A percentile compares a stretch with the other conserved stretches of the same genome.
phyloP scores from a whole-genome alignment of 2,797 vertebrate genomes.

The Holocentrus rufus region DNA sequence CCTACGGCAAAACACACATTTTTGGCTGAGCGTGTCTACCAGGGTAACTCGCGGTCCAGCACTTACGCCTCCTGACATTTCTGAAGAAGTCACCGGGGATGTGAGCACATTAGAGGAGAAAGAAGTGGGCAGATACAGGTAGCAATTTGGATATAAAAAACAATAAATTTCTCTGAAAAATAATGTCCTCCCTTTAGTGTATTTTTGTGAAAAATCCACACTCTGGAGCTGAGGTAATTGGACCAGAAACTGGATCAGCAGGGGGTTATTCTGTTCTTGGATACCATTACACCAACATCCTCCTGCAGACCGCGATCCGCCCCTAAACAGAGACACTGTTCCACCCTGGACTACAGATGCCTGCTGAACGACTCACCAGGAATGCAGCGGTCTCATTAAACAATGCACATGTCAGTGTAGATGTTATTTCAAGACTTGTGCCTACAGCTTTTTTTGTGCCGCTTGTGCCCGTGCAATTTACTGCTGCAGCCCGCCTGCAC shows the following conservation, averaged over 20 bases:
- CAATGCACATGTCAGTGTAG: no score
- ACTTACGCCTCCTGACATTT: conserved; percentile 20
- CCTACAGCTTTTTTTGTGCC: no score
- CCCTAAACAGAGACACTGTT: not conserved
- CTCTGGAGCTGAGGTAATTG: conserved; percentile 50
- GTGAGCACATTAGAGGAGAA: conserved; percentile 2
- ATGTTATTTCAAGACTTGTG: no score
- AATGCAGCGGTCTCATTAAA: not conserved
- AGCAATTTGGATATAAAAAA: conserved; percentile 14
- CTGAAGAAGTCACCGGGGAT: conserved; percentile 2
- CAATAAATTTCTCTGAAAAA: conserved; percentile 27
- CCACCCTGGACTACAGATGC: conserved; percentile 17
- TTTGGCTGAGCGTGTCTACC: not conserved
- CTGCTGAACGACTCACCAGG: conserved; percentile 45
- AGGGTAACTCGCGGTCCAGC: conserved; percentile 7
- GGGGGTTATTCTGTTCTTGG: conserved; percentile 14
- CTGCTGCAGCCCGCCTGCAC: no score
- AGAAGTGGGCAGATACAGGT: not conserved
- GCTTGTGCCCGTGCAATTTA: no score
- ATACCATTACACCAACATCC: no score
- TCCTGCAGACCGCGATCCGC: not conserved
- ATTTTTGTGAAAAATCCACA: not conserved
- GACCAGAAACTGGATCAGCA: conserved; percentile 48
- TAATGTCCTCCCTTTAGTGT: conserved; percentile 5
- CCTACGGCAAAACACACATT: not conserved